A percentile compares a stretch with the other conserved stretches of the same genome.
These are phyloP conservation scores for Lycocorax pyrrhopterus DNA, from an alignment of 2,113 vertebrate species.

Conservation along the genomic window DNA sequence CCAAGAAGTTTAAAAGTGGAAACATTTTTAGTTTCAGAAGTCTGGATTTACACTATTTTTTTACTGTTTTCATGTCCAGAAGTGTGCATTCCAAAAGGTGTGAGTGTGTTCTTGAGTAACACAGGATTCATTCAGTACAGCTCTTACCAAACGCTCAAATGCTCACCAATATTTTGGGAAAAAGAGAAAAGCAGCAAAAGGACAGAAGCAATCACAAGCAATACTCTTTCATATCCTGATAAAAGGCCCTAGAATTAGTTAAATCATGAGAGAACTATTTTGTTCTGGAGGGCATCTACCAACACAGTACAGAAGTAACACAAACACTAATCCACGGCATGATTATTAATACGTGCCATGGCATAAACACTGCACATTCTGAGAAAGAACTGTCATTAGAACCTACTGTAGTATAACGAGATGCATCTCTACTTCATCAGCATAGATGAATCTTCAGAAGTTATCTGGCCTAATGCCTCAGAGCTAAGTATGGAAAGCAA, in stretches of 20 bases:
- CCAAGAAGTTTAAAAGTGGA: not conserved
- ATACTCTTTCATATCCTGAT: not conserved
- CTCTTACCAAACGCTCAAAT: not conserved
- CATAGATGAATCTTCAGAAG: not conserved
- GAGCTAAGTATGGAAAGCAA: not conserved
- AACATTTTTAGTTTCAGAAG: not conserved
- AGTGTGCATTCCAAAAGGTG: not conserved
- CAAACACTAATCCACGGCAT: not conserved
- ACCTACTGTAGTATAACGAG: not conserved
- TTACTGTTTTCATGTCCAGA: not conserved
- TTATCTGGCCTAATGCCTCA: not conserved
- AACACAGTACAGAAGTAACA: not conserved
- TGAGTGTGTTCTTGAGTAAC: not conserved
- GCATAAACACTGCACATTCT: not conserved
- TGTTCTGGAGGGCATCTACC: not conserved
- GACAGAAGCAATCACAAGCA: not conserved
- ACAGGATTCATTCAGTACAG: not conserved
- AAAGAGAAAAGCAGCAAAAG: not conserved
- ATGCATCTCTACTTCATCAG: not conserved
- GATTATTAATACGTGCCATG: not conserved
- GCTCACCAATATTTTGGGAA: not conserved
- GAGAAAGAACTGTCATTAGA: not conserved
- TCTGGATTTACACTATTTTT: not conserved
- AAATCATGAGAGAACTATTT: not conserved
- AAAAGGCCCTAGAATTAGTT: not conserved